phyloP scores from a whole-genome alignment of 2,888 invertebrate genomes.

The Andricus quercusramuli region DNA sequence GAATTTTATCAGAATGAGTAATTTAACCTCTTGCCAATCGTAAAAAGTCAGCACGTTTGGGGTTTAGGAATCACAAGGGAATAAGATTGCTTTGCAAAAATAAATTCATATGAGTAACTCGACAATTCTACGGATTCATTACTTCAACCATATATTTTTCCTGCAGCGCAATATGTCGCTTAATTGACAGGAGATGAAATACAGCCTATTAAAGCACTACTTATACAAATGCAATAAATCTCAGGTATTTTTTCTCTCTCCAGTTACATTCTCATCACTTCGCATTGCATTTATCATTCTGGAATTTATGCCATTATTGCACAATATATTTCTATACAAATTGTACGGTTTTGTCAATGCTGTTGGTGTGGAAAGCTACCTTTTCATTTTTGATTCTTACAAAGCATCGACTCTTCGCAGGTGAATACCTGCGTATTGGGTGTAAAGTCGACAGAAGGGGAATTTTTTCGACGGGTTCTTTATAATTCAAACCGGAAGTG shows the following conservation, averaged over 20 bases:
- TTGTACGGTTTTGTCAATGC: background rate
- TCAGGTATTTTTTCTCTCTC: slow-evolving; percentile 3
- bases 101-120: background rate
- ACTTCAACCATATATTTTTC: slow-evolving; percentile 11
- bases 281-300: background rate
- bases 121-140: background rate
- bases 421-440: no score
- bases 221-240: slow-evolving; percentile 23
- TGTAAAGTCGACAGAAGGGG: background rate
- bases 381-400: no score
- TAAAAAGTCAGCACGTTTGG: no score
- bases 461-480: slow-evolving; percentile 6
- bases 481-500: slow-evolving; percentile 11
- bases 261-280: background rate
- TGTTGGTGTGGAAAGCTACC: no score
- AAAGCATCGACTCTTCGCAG: no score
- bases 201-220: slow-evolving; percentile 18
- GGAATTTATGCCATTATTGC: slow-evolving; percentile 4
- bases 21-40: no score
- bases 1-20: no score
- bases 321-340: background rate
- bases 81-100: background rate
- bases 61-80: background rate
- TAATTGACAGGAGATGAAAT: slow-evolving; percentile 35
- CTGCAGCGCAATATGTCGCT: background rate